These are phyloP conservation scores for Eristalinus aeneus DNA, from an alignment of 2,888 invertebrate genomes.

Conservation along the genomic window DNA sequence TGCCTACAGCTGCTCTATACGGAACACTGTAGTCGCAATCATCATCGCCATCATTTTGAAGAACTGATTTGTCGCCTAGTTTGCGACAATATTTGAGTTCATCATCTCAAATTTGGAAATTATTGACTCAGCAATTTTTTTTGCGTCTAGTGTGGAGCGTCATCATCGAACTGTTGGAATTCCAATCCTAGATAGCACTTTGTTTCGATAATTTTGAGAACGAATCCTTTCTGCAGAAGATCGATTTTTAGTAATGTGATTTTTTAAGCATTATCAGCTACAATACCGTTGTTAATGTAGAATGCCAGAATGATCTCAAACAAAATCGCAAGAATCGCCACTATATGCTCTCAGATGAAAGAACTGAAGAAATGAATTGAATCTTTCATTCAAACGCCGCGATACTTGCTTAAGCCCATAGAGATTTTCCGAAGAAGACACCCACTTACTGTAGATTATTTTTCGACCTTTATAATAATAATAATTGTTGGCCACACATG, in stretches of 20 bases:
- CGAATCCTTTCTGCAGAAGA: neutral
- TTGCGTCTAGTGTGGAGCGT: conserved; percentile 19
- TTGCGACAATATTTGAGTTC: conserved; percentile 10
- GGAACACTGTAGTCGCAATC: neutral
- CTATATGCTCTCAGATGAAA: conserved; percentile 68
- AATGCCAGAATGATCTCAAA: conserved; percentile 61
- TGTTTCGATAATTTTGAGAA: neutral
- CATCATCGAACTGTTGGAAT: too few relatives aligned
- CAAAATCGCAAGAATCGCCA: neutral
- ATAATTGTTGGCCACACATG: too few relatives aligned
- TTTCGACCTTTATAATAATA: conserved; percentile 64
- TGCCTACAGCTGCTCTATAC: conserved; percentile 35
- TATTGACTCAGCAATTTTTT: conserved; percentile 10
- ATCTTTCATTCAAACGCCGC: neutral
- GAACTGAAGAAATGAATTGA: neutral
- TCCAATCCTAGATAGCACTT: neutral
- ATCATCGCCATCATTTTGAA: neutral
- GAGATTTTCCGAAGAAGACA: conserved; percentile 67
- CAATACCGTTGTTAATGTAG: conserved; percentile 73
- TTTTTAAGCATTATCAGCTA: conserved; percentile 32
- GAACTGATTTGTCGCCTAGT: neutral
- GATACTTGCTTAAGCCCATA: conserved; percentile 71
- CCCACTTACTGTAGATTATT: conserved; percentile 72
- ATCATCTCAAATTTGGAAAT: conserved; percentile 18
- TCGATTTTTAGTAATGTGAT: neutral